These are phyloP conservation scores for Scolopax mira DNA, from an alignment of 2,113 vertebrate species.

Conservation along the genomic window DNA sequence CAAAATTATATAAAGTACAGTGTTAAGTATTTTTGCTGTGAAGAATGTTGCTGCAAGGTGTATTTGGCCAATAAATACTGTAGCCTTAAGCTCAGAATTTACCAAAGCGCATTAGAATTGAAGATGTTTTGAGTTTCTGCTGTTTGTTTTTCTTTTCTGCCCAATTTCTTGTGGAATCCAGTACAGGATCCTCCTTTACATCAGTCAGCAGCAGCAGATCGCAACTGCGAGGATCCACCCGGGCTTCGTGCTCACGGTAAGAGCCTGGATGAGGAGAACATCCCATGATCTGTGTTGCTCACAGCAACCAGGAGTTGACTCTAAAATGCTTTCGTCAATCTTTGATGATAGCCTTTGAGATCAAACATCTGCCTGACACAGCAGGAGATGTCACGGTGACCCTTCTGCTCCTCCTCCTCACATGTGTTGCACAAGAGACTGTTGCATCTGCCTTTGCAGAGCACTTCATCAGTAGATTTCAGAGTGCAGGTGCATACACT, in stretches of 20 bases:
- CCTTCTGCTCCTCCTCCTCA: background rate
- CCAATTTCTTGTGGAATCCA: conserved; percentile 70
- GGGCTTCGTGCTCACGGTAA: conserved; percentile 89
- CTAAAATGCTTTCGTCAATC: background rate
- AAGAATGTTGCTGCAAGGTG: background rate
- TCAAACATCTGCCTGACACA: background rate
- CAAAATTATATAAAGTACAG: background rate
- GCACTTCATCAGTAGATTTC: background rate
- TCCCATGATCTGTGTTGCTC: background rate
- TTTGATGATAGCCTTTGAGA: background rate
- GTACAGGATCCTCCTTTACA: conserved; percentile 94
- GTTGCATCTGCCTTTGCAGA: background rate
- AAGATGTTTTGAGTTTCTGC: background rate
- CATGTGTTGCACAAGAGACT: background rate
- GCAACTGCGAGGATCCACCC: conserved; percentile 83
- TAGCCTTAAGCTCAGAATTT: background rate
- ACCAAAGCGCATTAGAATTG: background rate
- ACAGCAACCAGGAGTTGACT: background rate
- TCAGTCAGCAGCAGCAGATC: conserved; percentile 91
- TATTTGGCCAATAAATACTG: background rate
- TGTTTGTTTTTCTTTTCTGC: conserved; percentile 1
- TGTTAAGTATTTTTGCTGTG: background rate
- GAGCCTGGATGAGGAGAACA: background rate
- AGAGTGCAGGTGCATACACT: fast-evolving
- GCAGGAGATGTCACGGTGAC: background rate